Base-by-base conservation (phyloP, 2,888 invertebrate genomes). In the Steinernema hermaphroditum region DNA sequence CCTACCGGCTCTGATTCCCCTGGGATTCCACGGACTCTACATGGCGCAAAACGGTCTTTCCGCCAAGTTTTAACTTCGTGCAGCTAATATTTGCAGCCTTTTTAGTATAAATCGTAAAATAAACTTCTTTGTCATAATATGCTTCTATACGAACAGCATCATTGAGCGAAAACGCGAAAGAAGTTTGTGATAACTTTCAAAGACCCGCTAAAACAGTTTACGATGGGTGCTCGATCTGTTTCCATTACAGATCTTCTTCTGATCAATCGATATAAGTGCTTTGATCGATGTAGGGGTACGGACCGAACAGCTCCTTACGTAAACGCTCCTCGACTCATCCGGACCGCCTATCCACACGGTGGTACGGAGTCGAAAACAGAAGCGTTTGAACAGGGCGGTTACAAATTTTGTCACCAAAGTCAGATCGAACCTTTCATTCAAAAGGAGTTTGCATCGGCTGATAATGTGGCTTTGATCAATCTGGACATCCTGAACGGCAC, bases 1-100 rank as follows among this genome's bases (percentile, higher is more conserved):
- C 73, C 77, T 82, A 50, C 75, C 78, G 14, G 70, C 74, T 2
- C 49, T 77, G 34, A 76, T 81, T 49, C 80, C 80, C 9, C 70
- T 81, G 0, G 77, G 78, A 22, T 81, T 81, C 74, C 81, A 81
- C 72, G 80, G 37, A 2, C 72, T n/a, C n/a, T n/a, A n/a, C n/a
- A n/a, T n/a, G n/a, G n/a, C n/a, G n/a, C n/a, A n/a, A n/a, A n/a
- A n/a, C n/a, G n/a, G n/a, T n/a, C n/a, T n/a, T n/a, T n/a, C n/a
- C n/a, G n/a, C n/a, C n/a, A n/a, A n/a, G n/a, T n/a, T n/a, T n/a
- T n/a, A n/a, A n/a, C n/a, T n/a, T n/a, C n/a, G n/a, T n/a, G n/a
- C n/a, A n/a, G n/a, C n/a, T n/a, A n/a, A n/a, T n/a, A n/a, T n/a
- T n/a, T n/a, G n/a, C n/a, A n/a, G n/a, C n/a, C n/a, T n/a, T n/a